Base-by-base conservation (phyloP, 2,888 invertebrate genomes). In the Xestobium rufovillosum region DNA sequence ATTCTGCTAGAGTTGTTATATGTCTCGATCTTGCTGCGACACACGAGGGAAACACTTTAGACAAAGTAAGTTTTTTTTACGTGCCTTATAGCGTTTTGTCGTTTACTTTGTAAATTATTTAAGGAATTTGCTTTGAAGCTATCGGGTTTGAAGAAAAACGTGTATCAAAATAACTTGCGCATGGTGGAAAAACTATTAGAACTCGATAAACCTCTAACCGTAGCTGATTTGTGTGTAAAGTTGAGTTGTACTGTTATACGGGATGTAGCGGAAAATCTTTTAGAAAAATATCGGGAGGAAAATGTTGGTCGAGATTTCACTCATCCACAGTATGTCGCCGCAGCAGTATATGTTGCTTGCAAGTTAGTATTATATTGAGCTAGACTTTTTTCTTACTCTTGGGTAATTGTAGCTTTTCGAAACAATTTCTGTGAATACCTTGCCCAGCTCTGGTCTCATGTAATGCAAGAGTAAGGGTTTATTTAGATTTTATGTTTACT, bases 311-410 rank as follows among this genome's bases (percentile, higher is more conserved):
- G 67, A 42, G 54, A 80, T 52, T 52, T 74, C 12, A 67, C 62
- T 31, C 71, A 80, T 50, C 79, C 79, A 0, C 80, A 80, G 47
- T 80, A 79, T 61, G 68, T 72, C 1, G 72, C 76, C 30, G 76
- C 76, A 69, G 74, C 79, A 2, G 74, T 79, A 0, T 75, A 69
- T 52, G 73, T 76, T 44, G 76, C 78, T 14, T 76, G 78, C 61
- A 76, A 74, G 71, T 74, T 58, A 57, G 53, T 51, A 41, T 28
- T 15, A 32, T 12, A 16, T 41, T n/a, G n/a, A n/a, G n/a, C n/a
- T n/a, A n/a, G n/a, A n/a, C n/a, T n/a, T n/a, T n/a, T n/a, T n/a
- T n/a, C n/a, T n/a, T n/a, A n/a, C n/a, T n/a, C n/a, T n/a, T n/a
- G n/a, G n/a, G n/a, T n/a, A n/a, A n/a, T n/a, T n/a, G n/a, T n/a